A percentile compares a stretch with the other conserved stretches of the same genome.
Conservation (phyloP, 2,888 invertebrate genomes). For the Epistrophe grossulariae region DNA sequence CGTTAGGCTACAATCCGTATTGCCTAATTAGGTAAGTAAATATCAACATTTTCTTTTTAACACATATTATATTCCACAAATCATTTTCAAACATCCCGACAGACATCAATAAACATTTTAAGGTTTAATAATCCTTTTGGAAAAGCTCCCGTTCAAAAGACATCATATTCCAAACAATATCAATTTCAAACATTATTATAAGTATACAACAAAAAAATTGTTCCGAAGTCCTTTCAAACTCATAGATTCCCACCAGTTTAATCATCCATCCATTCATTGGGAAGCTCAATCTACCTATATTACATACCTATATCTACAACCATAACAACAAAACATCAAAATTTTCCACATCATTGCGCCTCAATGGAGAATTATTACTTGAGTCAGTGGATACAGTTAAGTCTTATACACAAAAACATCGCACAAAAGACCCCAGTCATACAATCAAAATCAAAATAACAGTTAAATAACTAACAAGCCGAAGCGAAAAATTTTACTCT, state of each 20-base stretch:
- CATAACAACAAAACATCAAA: constrained; percentile 62
- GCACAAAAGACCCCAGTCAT: constrained; percentile 32
- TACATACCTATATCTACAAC: not conserved
- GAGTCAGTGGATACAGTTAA: constrained; percentile 62
- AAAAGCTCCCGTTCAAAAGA: not conserved
- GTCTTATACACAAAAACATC: constrained; percentile 29
- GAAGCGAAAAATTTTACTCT: constrained; percentile 28
- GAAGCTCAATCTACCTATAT: not conserved
- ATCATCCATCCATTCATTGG: constrained; percentile 26
- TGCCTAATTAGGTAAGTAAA: too few relatives aligned
- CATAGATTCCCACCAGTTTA: constrained; percentile 11
- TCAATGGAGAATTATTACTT: constrained; percentile 74
- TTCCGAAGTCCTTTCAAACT: not conserved
- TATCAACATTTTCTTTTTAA: too few relatives aligned
- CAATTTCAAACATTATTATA: not conserved
- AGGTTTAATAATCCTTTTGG: not conserved
- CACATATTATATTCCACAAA: too few relatives aligned
- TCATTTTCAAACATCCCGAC: not conserved
- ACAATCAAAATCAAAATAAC: constrained; percentile 65
- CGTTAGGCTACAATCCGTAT: too few relatives aligned
- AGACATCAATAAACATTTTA: not conserved
- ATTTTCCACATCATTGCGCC: constrained; percentile 73
- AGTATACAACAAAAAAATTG: not conserved
- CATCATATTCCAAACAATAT: not conserved
- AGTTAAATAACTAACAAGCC: constrained; percentile 69